Base-by-base conservation (phyloP, 92 coral and sea anemone genomes). In the Epizoanthus illoricatus region DNA sequence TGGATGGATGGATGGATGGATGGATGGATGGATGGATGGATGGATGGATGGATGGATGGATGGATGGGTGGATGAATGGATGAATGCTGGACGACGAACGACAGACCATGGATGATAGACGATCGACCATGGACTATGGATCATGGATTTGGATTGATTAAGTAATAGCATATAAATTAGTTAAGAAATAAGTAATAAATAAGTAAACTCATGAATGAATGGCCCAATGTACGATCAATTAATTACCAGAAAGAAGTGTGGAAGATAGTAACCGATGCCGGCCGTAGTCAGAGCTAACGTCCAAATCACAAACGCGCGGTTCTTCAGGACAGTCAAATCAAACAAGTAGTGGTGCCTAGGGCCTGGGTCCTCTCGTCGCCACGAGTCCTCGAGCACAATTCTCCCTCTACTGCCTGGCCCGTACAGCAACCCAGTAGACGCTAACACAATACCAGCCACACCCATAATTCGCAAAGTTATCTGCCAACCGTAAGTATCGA, bases 201-300 rank as follows among this genome's bases (percentile, higher is more conserved):
- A 28, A 28, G 49, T 43, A 43, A 43, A 5, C 7, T 43, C 49
- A 28, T 3, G 10, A 45, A 5, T 9, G 9, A 52, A 52, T 52
- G 56, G 16, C 10, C 10, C 3, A 52, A 9, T 52, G 10, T 52
- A 11, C 56, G 15, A 52, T 4, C 18, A 5, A 12, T 3, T 33
- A 73, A 49, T 76, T 83, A 97, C 99, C 97, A 97, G 65, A 56
- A 91, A 91, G 79, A 94, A 97, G 73, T 92, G 92, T 5, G 99
- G 99, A 72, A 97, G 89, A 65, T 91, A 94, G 73, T 97, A 97
- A 5, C 99, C 99, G 57, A 97, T 82, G 1, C 94, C 95, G 0
- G 95, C 97, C 42, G 90, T 82, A 42, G 97, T 86, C 0, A 95
- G 94, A 10, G 94, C 94, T 39, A 89, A 71, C 17, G 92, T 91